Evolutionary conservation across 1,140 invertebrate genomes (phyloP), one percentile per base, ranked within the genome.

Genomic region (Plodia interpunctella): DNA sequence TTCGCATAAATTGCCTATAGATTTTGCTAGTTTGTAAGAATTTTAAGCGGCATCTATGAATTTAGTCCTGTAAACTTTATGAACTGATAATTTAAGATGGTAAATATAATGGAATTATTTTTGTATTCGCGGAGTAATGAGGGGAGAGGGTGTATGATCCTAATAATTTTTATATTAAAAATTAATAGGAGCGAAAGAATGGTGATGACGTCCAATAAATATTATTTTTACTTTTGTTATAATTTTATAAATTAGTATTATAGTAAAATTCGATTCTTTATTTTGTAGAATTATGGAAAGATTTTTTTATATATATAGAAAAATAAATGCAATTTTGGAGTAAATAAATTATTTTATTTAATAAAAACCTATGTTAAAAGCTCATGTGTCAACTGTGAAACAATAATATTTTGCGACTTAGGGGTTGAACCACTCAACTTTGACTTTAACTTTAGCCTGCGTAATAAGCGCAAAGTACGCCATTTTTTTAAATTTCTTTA

Each of bases 161-260:
- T 62, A 78, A 78, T 80, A 87, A 88, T 88, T 88, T 88, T 88
- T 88, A 88, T 88, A 88, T 88, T 88, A 88, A 88, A 88, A 83
- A 86, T 88, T 88, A 81, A 52, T 61, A 78, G 82, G 82, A 79
- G 56, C 44, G 77, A 67, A 75, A 87, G 82, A 80, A 73, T 85
- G 82, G 67, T 80, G 19, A 75, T 75, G 62, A 74, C 84, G 84
- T 87, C 82, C 81, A 87, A 74, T 80, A 68, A 44, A 44, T 44
- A 44, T 44, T 80, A 78, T 76, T 71, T 76, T 74, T 72, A 76
- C 60, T 74, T 64, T 77, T 76, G 75, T 82, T 83, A 78, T 70
- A 80, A 73, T 74, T 78, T 68, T 78, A 78, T 79, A 77, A 70
- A 76, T 83, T 81, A 86, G 83, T 82, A 87, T 82, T 85, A 85